Evolutionary conservation across 2,888 invertebrate species (phyloP).

Genomic region (Morpho deidamia): DNA sequence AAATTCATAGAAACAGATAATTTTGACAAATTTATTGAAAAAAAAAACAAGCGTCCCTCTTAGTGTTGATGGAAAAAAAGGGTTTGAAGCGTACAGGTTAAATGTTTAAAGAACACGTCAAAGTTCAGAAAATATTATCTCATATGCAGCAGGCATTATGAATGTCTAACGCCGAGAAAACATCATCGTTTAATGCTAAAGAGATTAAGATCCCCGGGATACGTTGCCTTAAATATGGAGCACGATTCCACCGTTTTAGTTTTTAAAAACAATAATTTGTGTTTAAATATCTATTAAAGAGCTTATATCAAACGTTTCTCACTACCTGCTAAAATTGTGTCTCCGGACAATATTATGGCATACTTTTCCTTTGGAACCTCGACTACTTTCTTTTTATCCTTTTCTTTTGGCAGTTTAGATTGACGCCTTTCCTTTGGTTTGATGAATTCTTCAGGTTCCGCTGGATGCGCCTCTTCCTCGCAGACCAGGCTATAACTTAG

Average conservation of each 20-base stretch:
- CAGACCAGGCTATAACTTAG: slow-evolving; percentile 26
- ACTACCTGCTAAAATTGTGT: slow-evolving; percentile 50
- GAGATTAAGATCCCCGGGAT: background rate
- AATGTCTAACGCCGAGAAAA: background rate
- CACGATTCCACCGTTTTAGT: background rate
- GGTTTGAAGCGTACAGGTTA: background rate
- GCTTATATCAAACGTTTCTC: too few relatives aligned
- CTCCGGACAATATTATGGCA: slow-evolving; percentile 46
- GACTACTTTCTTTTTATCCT: slow-evolving; percentile 34
- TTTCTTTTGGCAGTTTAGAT: slow-evolving; percentile 13
- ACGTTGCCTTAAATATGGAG: background rate
- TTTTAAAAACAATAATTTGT: slow-evolving; percentile 3
- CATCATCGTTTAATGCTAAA: background rate
- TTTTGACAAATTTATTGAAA: background rate
- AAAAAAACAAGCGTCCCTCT: background rate
- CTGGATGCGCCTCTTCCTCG: slow-evolving; percentile 2
- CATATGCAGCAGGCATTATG: background rate
- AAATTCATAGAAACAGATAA: too few relatives aligned
- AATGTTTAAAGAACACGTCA: background rate
- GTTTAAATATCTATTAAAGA: too few relatives aligned
- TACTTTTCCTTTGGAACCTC: slow-evolving; percentile 38
- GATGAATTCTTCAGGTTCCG: background rate
- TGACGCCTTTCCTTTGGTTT: background rate
- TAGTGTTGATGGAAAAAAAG: background rate
- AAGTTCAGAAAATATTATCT: background rate